Percentiles rank a stretch among this genome's conserved stretches.
Conservation (phyloP, 2,113 vertebrate genomes). For the Glaucidium brasilianum region DNA sequence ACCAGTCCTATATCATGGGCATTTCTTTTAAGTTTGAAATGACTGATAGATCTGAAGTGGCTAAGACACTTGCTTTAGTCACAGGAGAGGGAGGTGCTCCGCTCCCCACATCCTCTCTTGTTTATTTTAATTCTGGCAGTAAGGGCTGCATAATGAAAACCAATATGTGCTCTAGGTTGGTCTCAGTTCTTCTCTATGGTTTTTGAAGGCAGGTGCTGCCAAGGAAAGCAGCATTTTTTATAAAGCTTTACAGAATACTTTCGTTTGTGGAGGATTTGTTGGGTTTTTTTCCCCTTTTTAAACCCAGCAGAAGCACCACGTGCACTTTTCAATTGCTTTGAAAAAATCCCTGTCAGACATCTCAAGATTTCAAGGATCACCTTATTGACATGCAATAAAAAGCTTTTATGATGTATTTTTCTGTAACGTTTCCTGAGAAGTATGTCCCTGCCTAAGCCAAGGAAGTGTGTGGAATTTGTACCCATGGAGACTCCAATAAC, state of each 20-base stretch:
- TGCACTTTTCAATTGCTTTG: background rate
- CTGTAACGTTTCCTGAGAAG: constrained; percentile 25
- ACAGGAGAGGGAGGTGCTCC: background rate
- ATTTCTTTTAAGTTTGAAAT: background rate
- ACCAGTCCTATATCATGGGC: background rate
- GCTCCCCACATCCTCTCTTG: background rate
- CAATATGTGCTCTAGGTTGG: fast-evolving
- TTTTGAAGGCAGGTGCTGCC: background rate
- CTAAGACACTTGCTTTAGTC: background rate
- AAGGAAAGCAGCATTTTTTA: background rate
- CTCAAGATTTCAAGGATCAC: background rate
- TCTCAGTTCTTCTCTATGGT: background rate
- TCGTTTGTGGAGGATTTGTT: background rate
- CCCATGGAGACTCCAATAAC: constrained; percentile 62
- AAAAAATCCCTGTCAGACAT: background rate
- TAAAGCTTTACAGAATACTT: background rate
- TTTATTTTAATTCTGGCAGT: background rate
- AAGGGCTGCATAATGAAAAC: background rate
- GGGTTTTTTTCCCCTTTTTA: background rate
- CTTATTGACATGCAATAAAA: background rate
- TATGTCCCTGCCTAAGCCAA: constrained; percentile 12
- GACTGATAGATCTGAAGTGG: background rate
- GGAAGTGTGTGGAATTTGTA: constrained; percentile 46
- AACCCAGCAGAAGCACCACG: background rate
- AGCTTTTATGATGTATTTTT: background rate